Evolutionary conservation across 2,113 vertebrate species (phyloP), one percentile per base, ranked within the genome.

Genomic region (Petrocephalus microphthalmus): DNA sequence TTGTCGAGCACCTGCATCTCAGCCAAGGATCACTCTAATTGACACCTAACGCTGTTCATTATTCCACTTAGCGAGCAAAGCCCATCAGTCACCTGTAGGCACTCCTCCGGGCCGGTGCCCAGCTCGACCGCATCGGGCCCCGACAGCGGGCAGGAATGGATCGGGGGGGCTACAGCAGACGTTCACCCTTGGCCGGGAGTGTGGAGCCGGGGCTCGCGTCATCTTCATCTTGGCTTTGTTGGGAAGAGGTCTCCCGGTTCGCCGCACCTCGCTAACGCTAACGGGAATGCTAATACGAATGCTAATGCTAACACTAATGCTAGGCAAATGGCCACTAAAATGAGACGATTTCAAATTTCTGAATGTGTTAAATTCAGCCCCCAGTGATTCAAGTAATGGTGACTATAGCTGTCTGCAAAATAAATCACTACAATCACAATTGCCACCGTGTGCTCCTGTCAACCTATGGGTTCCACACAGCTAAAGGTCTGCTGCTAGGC

Each of bases 21-120:
- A 93, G 95, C 96, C 92, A 90, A 96, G 97, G 96, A 96, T 96
- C 97, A 97, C 97, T 98, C 98, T 98, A 98, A 98, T 97, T 98
- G 98, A 98, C 97, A 98, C 96, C 97, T 98, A 97, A 97, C 97
- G 97, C 96, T 96, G 96, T 96, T 99, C 97, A 99, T 99, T 99
- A 99, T 99, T 99, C 98, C 98, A 99, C 97, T 97, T 97, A 97
- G 96, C 98, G 98, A 99, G 95, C 97, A 97, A 94, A 96, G 96
- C 96, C 97, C 97, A 97, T 97, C 98, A 98, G 97, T 97, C 97
- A 97, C 97, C 97, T 97, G 97, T 97, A 96, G 96, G 95, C 96
- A 95, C 95, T 94, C 95, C 95, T 94, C 95, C 94, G 94, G 96
- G 95, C 95, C 95, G 67, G 93, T 92, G 93, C 96, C 95, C 94